These are phyloP conservation scores for Hirundichthys speculiger DNA, from an alignment of 2,113 vertebrate genomes.

Conservation along the genomic window DNA sequence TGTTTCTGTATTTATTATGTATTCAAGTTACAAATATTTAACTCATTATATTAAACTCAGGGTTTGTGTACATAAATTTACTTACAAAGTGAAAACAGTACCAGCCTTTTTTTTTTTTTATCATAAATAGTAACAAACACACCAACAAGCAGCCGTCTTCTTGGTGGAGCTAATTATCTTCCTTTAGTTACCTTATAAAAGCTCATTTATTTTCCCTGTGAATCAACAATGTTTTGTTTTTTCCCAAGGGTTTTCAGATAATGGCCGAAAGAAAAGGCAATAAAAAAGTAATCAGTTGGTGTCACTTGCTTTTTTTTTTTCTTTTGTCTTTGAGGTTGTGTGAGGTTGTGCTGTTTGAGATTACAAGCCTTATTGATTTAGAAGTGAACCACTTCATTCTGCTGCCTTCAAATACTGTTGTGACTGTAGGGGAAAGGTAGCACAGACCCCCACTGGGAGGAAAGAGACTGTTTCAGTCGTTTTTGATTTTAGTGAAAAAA, in stretches of 20 bases:
- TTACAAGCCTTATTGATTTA: constrained; percentile 8
- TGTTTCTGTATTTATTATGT: too few species aligned
- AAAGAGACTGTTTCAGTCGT: background rate
- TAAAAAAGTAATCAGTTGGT: constrained; percentile 21
- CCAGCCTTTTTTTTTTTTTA: background rate
- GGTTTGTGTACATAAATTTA: background rate
- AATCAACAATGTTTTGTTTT: constrained; percentile 7
- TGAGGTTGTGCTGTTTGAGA: background rate
- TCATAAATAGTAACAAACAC: background rate
- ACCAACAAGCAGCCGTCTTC: background rate
- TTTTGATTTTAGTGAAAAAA: background rate
- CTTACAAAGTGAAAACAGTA: background rate
- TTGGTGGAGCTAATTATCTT: background rate
- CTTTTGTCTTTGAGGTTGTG: constrained; percentile 4
- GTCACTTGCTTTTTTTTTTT: too few species aligned
- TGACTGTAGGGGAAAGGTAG: background rate
- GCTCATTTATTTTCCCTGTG: constrained; percentile 18
- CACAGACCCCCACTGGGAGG: background rate
- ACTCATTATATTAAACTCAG: too few species aligned
- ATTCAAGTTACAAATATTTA: too few species aligned
- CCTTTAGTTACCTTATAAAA: constrained; percentile 2
- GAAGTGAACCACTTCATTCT: background rate
- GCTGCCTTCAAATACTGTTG: background rate
- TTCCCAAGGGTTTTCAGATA: constrained; percentile 6
- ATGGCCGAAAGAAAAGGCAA: constrained; percentile 14